A percentile compares a stretch with the other conserved stretches of the same genome.
Evolutionary conservation across 2,113 vertebrate species (phyloP).

Genomic region (Antennarius striatus): DNA sequence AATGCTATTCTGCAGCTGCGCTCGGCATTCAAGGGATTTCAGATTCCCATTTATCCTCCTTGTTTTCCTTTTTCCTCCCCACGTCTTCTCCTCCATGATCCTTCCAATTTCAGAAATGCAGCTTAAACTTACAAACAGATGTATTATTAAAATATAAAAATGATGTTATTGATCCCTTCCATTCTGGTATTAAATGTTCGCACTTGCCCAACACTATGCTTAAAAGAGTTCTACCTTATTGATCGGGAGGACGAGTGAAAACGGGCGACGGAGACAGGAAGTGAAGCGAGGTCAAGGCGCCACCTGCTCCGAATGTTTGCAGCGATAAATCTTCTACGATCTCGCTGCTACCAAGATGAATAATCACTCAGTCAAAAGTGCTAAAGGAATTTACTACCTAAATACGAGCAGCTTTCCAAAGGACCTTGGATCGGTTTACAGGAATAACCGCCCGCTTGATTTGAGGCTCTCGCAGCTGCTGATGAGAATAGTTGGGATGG

Average conservation of each 20-base stretch:
- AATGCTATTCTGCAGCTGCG: conserved; percentile 85
- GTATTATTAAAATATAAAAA: not conserved
- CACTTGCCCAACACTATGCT: not conserved
- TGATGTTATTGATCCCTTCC: not conserved
- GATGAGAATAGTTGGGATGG: conserved; percentile 3
- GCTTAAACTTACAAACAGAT: no score
- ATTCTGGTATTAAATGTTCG: not conserved
- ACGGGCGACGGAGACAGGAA: conserved; percentile 29
- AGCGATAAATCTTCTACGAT: conserved; percentile 64
- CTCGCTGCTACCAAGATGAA: conserved; percentile 31
- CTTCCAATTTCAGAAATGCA: not conserved
- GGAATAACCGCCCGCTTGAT: conserved; percentile 1
- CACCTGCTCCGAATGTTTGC: conserved; percentile 83
- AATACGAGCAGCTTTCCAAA: not conserved
- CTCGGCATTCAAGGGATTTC: conserved; percentile 71
- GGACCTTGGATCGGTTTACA: conserved; percentile 7
- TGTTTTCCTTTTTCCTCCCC: conserved; percentile 26
- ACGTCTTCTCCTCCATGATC: conserved; percentile 4
- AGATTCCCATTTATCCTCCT: conserved; percentile 44
- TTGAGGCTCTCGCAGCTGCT: conserved; percentile 16
- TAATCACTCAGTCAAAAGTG: conserved; percentile 44
- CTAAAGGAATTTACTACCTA: conserved; percentile 10
- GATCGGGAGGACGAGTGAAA: conserved; percentile 28
- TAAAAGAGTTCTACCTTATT: not conserved
- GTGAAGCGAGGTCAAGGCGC: conserved; percentile 50